Percentiles rank a stretch among this genome's conserved stretches.
These are phyloP conservation scores for Lithophane socia DNA, from an alignment of 2,888 invertebrate genomes.

Conservation along the genomic window DNA sequence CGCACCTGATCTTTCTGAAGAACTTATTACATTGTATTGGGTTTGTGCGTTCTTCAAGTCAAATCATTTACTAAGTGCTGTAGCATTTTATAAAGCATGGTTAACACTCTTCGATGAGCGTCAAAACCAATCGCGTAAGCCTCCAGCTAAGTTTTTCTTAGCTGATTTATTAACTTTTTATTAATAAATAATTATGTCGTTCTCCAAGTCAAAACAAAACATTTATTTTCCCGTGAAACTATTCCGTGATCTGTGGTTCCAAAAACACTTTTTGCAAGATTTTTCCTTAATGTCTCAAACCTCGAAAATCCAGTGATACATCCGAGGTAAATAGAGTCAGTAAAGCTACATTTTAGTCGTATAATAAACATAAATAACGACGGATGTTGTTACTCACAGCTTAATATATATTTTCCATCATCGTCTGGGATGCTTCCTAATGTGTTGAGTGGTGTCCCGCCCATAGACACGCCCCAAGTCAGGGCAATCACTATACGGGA, in stretches of 20 bases:
- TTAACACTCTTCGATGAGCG: neutral
- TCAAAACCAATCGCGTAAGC: neutral
- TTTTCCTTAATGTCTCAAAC: neutral
- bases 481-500: slow-evolving; percentile 47
- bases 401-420: slow-evolving; percentile 61
- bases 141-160: neutral
- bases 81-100: neutral
- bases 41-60: neutral
- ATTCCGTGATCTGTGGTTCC: neutral
- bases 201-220: neutral
- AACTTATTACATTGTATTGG: neutral
- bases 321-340: neutral
- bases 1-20: neutral
- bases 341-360: neutral
- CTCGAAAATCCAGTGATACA: neutral
- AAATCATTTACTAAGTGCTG: neutral
- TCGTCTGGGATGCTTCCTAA: slow-evolving; percentile 70
- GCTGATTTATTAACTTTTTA: neutral
- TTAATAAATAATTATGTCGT: neutral
- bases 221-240: neutral
- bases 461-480: slow-evolving; percentile 65
- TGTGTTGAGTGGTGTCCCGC: slow-evolving; percentile 67
- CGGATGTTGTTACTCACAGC: slow-evolving; percentile 31
- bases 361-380: slow-evolving; percentile 21
- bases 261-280: neutral